These are phyloP conservation scores for Sebastolobus alascanus DNA, from an alignment of 2,797 vertebrate genomes.

Conservation along the genomic window DNA sequence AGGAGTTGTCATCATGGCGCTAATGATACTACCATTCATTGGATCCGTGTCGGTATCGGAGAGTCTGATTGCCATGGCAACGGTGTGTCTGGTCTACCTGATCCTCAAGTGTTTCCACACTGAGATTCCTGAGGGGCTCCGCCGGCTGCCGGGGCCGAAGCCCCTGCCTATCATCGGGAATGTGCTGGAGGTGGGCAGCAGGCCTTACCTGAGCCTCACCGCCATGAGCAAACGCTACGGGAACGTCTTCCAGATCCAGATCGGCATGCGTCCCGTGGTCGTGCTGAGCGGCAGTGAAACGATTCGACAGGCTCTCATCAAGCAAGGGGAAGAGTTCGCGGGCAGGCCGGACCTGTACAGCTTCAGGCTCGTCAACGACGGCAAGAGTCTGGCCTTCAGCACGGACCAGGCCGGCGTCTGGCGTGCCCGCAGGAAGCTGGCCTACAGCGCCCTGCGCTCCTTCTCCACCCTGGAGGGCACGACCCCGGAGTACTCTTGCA, in stretches of 20 bases:
- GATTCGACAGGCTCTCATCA: conserved; percentile 90
- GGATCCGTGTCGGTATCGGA: conserved; percentile 81
- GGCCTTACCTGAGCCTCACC: conserved; percentile 86
- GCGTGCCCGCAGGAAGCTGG: conserved; percentile 89
- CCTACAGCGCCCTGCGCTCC: conserved; percentile 88
- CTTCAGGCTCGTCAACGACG: conserved; percentile 73
- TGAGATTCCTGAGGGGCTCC: conserved; percentile 86
- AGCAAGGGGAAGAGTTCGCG: conserved; percentile 91
- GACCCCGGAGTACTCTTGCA: conserved; percentile 81
- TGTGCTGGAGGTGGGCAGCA: conserved; percentile 84
- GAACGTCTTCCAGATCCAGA: conserved; percentile 88
- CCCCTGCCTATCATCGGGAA: conserved; percentile 91
- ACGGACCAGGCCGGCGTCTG: conserved; percentile 88
- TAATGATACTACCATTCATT: conserved; percentile 82
- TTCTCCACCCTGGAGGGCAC: conserved; percentile 85
- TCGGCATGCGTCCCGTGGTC: conserved; percentile 90
- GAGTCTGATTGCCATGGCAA: conserved; percentile 78
- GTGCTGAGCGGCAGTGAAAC: conserved; percentile 89
- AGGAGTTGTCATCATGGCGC: conserved; percentile 72
- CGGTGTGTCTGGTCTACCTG: conserved; percentile 84
- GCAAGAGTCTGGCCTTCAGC: conserved; percentile 90
- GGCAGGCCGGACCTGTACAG: conserved; percentile 90
- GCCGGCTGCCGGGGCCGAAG: conserved; percentile 87
- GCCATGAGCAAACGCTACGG: conserved; percentile 89
- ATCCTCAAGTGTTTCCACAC: conserved; percentile 73